Conservation (phyloP, 2,113 vertebrate genomes). For the Marmota monax region DNA sequence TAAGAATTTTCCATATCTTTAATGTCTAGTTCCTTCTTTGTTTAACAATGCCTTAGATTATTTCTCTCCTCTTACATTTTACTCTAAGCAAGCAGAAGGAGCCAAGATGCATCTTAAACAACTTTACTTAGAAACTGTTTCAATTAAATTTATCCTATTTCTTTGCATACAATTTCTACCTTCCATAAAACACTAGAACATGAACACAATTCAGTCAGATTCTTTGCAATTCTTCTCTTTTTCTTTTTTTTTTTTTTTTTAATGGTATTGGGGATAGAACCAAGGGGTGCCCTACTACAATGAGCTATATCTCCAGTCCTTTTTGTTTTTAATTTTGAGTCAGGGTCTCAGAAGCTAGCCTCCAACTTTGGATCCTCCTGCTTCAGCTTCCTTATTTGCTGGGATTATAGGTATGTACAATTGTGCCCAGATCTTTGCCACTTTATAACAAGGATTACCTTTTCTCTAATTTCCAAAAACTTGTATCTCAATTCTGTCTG, state of each 20-base stretch:
- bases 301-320: not conserved
- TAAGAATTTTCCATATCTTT: not conserved
- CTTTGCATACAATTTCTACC: not conserved
- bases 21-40: not conserved
- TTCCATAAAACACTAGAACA: too few relatives aligned
- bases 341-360: not conserved
- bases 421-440: too few relatives aligned
- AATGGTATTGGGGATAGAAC: too few relatives aligned
- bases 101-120: not conserved
- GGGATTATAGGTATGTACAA: not conserved
- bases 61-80: not conserved
- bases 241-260: too few relatives aligned
- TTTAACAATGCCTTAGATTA: not conserved
- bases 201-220: too few relatives aligned
- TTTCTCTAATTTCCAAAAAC: too few relatives aligned
- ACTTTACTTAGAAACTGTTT: conserved; percentile 5
- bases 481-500: not conserved
- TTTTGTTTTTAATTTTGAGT: not conserved
- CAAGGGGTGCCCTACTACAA: not conserved
- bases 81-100: not conserved
- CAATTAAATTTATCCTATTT: not conserved
- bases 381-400: not conserved
- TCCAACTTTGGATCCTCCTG: not conserved
- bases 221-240: not conserved
- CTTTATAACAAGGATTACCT: too few relatives aligned